Base-by-base conservation (phyloP, 1,140 invertebrate species). In the Rhopalosiphum maidis region DNA sequence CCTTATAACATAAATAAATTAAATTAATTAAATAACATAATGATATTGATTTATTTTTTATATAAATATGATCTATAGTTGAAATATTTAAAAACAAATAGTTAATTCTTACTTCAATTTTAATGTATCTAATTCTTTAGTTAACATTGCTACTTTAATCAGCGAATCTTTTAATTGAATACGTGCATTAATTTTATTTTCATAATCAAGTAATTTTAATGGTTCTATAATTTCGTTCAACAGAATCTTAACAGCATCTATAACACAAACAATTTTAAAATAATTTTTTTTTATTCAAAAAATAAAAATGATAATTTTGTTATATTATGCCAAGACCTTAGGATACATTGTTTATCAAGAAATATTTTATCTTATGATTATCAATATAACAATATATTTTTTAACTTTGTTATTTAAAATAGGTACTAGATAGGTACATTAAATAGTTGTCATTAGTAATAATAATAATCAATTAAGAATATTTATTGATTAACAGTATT, bases 41-140 rank as follows among this genome's bases (percentile, higher is more conserved):
- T 30, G 25, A 48, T 46, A 30, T 55, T 55, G 23, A 25, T 55
- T 87, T 21, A 18, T 22, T 88, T 35, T 88, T 51, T 46, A n/a
- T 48, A n/a, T 48, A 46, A 46, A 87, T 2, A 48, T n/a, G 7
- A 48, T 87, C 30, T 35, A n/a, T 35, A 48, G 22, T n/a, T 2
- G 30, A 35, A 37, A 90, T 90, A 9, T 90, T 55, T 25, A 23
- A n/a, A 51, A 22, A 1, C 35, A 8, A 23, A 88, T 55, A 37
- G 3, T 90, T 90, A 60, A 90, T 90, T 18, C 88, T 90, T 90
- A 60, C 88, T 90, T 90, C 21, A 30, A 60, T 30, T 90, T 90
- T 41, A 37, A 60, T 60, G 3, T 60, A 41, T 90, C 88, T 37
- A 90, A 90, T 46, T 90, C 54, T 55, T 90, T 90, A 30, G 54